Evolutionary conservation across 2,888 invertebrate genomes (phyloP), one percentile per base, ranked within the genome.

Genomic region (Tetropium fuscum): DNA sequence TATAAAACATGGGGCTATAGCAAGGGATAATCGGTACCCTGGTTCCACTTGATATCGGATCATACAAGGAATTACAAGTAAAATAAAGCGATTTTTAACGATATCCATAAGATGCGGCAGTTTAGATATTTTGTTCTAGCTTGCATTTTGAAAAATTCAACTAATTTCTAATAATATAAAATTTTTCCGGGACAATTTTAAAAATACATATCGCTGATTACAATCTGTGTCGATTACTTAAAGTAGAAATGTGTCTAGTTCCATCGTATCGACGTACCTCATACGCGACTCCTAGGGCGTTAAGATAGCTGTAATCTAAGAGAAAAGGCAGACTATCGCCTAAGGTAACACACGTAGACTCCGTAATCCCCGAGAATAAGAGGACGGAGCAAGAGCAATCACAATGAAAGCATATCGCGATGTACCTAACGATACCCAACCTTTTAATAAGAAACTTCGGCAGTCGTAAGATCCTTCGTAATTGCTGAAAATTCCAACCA

Each of bases 401-500:
- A 47, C 34, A 47, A 47, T 47, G 47, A 47, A 47, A 32, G 20
- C 47, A 11, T 34, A 20, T 32, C 45, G 16, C 3, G 34, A 7
- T 11, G n/a, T 11, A 32, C 49, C 15, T 22, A 49, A 38, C 13
- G 38, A 3, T 22, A 45, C 38, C 15, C 38, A 16, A 51, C 51
- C 25, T 51, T 27, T 51, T 51, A 51, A 51, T 51, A 51, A 51
- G 38, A 27, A 27, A 27, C n/a, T 19, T 13, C 25, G 44, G 15
- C 15, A 15, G 15, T 16, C 15, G 8, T 16, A 20, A 16, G n/a
- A 40, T 20, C n/a, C 34, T 27, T 16, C 38, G 38, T 36, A 34
- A 49, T 49, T 36, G 25, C 25, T 19, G 34, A 36, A 34, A 49
- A 49, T 25, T 48, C n/a, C 19, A 3, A 7, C 16, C 20, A 30